These are phyloP conservation scores for Corticium candelabrum DNA, from an alignment of 37 sponge, comb jelly and placozoan genomes.

Conservation along the genomic window DNA sequence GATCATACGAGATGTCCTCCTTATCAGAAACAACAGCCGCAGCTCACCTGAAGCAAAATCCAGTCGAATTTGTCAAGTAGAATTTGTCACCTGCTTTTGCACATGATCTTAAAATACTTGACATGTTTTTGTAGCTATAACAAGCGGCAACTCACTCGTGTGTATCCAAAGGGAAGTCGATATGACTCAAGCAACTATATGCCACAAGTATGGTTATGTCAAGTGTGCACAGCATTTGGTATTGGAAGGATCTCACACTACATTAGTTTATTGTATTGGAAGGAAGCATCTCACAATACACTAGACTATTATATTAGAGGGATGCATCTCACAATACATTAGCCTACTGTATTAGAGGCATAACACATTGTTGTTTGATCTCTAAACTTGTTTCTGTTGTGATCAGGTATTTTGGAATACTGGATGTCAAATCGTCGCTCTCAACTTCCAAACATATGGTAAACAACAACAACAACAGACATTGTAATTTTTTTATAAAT, in stretches of 20 bases:
- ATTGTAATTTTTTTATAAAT: background rate
- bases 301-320: no score
- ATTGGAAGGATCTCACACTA: no score
- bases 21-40: constrained; percentile 63
- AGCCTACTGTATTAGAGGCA: no score
- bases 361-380: constrained; percentile 7
- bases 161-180: constrained; percentile 70
- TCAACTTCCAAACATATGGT: constrained; percentile 84
- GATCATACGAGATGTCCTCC: constrained; percentile 64
- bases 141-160: constrained; percentile 56
- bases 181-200: constrained; percentile 78
- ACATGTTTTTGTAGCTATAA: constrained; percentile 23
- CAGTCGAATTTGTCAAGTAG: constrained; percentile 53
- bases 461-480: background rate
- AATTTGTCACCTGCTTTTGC: background rate
- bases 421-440: constrained; percentile 89
- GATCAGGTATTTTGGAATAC: constrained; percentile 82
- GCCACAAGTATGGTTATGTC: constrained; percentile 82
- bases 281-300: no score
- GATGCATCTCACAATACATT: no score
- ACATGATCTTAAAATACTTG: background rate
- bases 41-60: constrained; percentile 37
- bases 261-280: no score
- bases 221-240: no score
- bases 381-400: background rate